Conservation (phyloP, 2,888 invertebrate species). For the Eubasilissa splendida region DNA sequence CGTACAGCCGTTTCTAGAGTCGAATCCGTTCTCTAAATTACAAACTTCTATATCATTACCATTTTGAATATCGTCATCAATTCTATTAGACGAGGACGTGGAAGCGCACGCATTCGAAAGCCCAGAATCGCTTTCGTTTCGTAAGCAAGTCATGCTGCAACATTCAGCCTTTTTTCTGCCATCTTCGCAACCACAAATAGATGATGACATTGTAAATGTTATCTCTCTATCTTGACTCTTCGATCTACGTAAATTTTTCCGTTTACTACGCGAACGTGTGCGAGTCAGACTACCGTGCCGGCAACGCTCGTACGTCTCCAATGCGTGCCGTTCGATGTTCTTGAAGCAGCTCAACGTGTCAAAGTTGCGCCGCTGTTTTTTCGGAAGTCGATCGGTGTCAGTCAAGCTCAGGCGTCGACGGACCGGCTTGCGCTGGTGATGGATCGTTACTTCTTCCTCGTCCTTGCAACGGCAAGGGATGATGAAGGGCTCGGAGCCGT, state of each 20-base stretch:
- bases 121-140: conserved; percentile 32
- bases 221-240: conserved; percentile 34
- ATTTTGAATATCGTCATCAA: conserved; percentile 35
- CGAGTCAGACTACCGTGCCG: background rate
- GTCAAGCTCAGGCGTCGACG: conserved; percentile 18
- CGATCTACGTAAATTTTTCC: conserved; percentile 8
- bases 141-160: background rate
- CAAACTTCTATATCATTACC: conserved; percentile 32
- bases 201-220: conserved; percentile 11
- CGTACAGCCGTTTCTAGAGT: background rate
- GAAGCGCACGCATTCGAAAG: conserved; percentile 35
- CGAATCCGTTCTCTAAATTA: background rate
- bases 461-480: background rate
- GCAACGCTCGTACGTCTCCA: conserved; percentile 5
- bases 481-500: conserved; percentile 15
- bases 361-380: conserved; percentile 3
- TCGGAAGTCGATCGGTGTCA: background rate
- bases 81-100: background rate
- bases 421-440: background rate
- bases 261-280: background rate
- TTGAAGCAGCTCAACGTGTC: conserved; percentile 29
- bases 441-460: background rate
- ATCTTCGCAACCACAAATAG: background rate
- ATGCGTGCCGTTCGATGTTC: background rate
- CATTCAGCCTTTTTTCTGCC: conserved; percentile 8